A percentile compares a stretch with the other conserved stretches of the same genome.
phyloP scores from a whole-genome alignment of 2,888 invertebrate species.

The Psylliodes chrysocephalus region DNA sequence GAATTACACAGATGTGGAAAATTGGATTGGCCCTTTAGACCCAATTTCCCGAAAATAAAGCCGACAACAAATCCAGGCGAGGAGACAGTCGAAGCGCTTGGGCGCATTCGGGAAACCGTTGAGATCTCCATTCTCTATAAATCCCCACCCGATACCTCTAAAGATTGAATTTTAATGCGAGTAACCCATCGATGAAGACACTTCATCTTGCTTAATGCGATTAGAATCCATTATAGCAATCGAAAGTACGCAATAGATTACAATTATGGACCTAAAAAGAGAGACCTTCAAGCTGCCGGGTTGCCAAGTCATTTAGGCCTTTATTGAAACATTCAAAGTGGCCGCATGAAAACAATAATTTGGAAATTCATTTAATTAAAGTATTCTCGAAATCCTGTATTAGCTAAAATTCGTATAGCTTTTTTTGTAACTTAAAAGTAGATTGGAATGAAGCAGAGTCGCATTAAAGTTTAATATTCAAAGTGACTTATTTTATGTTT shows the following conservation, averaged over 20 bases:
- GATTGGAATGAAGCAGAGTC: too few species aligned
- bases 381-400: too few species aligned
- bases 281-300: slow-evolving; percentile 17
- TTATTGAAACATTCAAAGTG: not conserved
- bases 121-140: slow-evolving; percentile 24
- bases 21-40: not conserved
- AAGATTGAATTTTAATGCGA: slow-evolving; percentile 37
- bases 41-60: slow-evolving; percentile 2
- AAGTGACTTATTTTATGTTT: too few species aligned
- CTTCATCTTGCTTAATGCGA: slow-evolving; percentile 39
- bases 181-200: slow-evolving; percentile 30
- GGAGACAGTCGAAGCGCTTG: slow-evolving; percentile 8
- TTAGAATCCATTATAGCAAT: slow-evolving; percentile 47
- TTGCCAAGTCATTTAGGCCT: slow-evolving; percentile 1
- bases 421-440: too few species aligned
- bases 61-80: not conserved
- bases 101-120: slow-evolving; percentile 3
- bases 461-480: too few species aligned
- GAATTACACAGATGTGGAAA: not conserved
- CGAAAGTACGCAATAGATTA: slow-evolving; percentile 47
- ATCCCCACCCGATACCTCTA: slow-evolving; percentile 25
- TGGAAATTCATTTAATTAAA: too few species aligned
- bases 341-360: too few species aligned
- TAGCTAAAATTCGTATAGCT: too few species aligned
- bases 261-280: slow-evolving; percentile 40